phyloP scores from a whole-genome alignment of 2,888 invertebrate species.

The Plutella xylostella region DNA sequence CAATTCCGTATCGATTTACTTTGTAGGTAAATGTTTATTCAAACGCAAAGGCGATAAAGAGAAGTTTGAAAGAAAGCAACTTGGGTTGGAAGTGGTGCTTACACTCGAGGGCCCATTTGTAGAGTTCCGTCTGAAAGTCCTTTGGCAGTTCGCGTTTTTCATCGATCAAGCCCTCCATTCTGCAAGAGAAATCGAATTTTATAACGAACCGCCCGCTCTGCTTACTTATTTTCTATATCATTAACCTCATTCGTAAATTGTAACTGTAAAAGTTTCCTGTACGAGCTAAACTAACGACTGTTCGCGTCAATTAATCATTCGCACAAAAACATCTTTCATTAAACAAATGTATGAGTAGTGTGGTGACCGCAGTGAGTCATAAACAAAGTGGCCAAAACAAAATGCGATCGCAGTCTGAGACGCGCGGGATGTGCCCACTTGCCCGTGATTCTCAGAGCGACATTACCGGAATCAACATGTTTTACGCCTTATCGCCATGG shows the following conservation, averaged over 20 bases:
- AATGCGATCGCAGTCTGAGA: conserved; percentile 34
- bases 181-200: conserved; percentile 47
- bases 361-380: conserved; percentile 55
- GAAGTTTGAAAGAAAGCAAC: neutral
- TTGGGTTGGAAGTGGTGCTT: conserved; percentile 46
- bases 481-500: neutral
- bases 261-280: too few species aligned
- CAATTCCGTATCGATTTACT: conserved; percentile 6
- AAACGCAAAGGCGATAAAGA: neutral
- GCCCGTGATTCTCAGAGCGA: conserved; percentile 22
- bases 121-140: conserved; percentile 77
- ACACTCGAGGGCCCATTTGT: conserved; percentile 88
- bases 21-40: neutral
- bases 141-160: conserved; percentile 73
- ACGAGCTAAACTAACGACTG: too few species aligned
- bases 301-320: too few species aligned
- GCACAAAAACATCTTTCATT: too few species aligned
- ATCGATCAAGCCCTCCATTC: conserved; percentile 73
- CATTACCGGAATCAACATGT: neutral
- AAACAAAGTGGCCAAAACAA: conserved; percentile 49
- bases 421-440: conserved; percentile 62
- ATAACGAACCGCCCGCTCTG: too few species aligned
- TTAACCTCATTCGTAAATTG: too few species aligned
- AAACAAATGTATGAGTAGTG: too few species aligned
- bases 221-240: too few species aligned